Base-by-base conservation (phyloP, 1,140 invertebrate species). In the Lysiphlebus fabarum region DNA sequence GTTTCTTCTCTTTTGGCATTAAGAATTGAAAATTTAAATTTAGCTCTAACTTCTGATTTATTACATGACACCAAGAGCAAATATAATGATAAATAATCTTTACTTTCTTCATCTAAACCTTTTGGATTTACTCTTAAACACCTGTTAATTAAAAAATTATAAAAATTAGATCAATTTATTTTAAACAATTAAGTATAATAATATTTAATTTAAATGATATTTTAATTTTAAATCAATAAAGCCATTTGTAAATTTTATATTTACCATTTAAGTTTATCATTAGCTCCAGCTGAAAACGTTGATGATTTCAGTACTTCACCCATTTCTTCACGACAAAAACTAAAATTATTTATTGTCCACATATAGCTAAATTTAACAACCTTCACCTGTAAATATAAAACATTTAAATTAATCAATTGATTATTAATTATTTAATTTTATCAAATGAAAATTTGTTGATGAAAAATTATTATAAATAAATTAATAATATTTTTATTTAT, bases 311-410 rank as follows among this genome's bases (percentile, higher is more conserved):
- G 85, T 61, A 99, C 96, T 85, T 99, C 96, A 66, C 96, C 96
- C 96, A 99, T 98, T 84, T 99, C 96, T 83, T 99, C 96, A 64
- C 94, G 90, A 81, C 94, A 96, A 83, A 99, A 99, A 84, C 95
- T 98, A 83, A 99, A 99, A 86, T 99, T 99, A 82, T 98, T 99
- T 84, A 99, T 99, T 73, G 96, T 99, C 97, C 97, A 99, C 93
- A 99, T 99, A 82, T 98, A 99, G 82, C 93, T 96, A 85, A 99
- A 99, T 83, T 99, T 99, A 60, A 98, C 95, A 79, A 99, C 96
- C 89, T 99, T 99, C 70, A 99, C 95, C 95, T 99, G 89, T 65
- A 71, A 69, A 76, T 59, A 73, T 58, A 76, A 74, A 66, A 74
- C 68, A 70, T 75, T 76, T 65, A 70, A 75, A 72, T 40, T n/a